Conservation (phyloP, 2,888 invertebrate genomes). For the Orthosia gothica region DNA sequence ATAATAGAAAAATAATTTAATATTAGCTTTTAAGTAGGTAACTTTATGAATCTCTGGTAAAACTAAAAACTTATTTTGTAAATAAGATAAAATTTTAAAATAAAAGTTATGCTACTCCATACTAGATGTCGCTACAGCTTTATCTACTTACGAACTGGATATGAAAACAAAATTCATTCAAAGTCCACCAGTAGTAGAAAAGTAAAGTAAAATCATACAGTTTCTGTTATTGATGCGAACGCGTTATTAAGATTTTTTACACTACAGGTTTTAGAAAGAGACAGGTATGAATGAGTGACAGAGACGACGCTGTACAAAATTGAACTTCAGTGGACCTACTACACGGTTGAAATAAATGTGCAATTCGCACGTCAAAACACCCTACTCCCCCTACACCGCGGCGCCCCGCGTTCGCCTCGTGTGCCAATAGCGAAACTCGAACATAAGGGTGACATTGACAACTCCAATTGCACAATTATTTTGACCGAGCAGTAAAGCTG, state of each 20-base stretch:
- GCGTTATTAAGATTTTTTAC: not conserved
- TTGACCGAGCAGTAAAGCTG: no score
- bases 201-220: not conserved
- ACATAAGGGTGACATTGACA: no score
- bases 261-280: not conserved
- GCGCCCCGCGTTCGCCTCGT: no score
- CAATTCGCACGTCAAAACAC: no score
- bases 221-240: not conserved
- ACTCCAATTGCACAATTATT: no score
- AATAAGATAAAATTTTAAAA: not conserved
- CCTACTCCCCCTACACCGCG: no score
- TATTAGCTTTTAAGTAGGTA: conserved; percentile 18
- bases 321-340: no score
- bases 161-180: not conserved
- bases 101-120: conserved; percentile 30
- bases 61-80: conserved; percentile 18
- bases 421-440: no score
- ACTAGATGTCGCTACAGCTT: conserved; percentile 45
- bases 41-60: conserved; percentile 43
- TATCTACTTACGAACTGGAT: not conserved
- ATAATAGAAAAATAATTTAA: conserved; percentile 2
- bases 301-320: no score
- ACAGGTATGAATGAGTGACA: no score
- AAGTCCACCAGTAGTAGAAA: not conserved
- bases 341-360: no score